Conservation (phyloP, 2,888 invertebrate genomes). For the Scrobipalpa atriplicella region DNA sequence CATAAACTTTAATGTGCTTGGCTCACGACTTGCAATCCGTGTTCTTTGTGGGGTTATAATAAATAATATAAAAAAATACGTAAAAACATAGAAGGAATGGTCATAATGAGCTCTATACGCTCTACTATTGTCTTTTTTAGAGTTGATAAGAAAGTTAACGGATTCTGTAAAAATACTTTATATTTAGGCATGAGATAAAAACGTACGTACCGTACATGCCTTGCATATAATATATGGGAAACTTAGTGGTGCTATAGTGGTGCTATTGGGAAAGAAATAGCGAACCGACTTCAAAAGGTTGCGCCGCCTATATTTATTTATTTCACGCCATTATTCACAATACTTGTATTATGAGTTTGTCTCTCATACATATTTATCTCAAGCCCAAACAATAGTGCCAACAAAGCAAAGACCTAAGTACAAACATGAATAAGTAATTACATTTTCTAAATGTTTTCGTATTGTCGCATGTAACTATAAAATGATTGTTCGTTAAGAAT, state of each 20-base stretch:
- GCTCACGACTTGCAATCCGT: slow-evolving; percentile 37
- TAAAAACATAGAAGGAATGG: no score
- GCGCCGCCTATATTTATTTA: neutral
- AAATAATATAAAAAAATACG: no score
- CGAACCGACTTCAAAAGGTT: neutral
- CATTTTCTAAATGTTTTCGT: slow-evolving; percentile 12
- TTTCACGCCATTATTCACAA: neutral
- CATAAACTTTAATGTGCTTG: slow-evolving; percentile 68
- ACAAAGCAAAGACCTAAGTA: slow-evolving; percentile 16
- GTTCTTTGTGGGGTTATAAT: no score
- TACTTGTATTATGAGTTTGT: neutral
- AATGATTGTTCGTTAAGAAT: slow-evolving; percentile 9
- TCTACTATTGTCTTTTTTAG: no score
- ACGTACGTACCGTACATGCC: no score
- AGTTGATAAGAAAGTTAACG: no score
- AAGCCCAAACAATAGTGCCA: neutral
- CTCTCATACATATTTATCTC: slow-evolving; percentile 13
- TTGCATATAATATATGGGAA: no score
- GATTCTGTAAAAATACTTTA: no score
- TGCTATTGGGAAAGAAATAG: neutral
- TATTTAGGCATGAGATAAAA: no score
- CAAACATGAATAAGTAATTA: slow-evolving; percentile 15
- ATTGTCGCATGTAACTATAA: slow-evolving; percentile 9
- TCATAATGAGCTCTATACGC: no score
- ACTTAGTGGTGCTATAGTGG: no score